Evolutionary conservation across 2,888 invertebrate genomes (phyloP).

Genomic region (Achlya flavicornis): DNA sequence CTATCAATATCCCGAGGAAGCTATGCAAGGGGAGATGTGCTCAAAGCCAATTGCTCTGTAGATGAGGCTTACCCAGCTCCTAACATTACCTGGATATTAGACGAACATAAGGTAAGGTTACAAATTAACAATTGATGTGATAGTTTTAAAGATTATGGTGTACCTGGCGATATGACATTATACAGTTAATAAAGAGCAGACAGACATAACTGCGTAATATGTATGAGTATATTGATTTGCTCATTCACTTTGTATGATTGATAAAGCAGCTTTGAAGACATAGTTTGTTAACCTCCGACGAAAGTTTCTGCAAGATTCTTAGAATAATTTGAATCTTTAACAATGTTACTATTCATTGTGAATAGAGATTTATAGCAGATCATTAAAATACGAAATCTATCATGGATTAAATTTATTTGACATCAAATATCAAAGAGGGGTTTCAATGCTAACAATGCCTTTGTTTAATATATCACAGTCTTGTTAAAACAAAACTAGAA

Average conservation of each 20-base stretch:
- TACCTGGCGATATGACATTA: too few relatives aligned
- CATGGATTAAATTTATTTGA: neutral
- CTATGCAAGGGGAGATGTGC: slow-evolving; percentile 82
- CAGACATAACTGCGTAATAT: too few relatives aligned
- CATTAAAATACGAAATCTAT: slow-evolving; percentile 1
- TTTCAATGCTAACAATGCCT: neutral
- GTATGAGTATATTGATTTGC: too few relatives aligned
- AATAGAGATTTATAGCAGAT: neutral
- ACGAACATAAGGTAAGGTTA: slow-evolving; percentile 69
- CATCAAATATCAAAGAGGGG: neutral
- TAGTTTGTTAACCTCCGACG: neutral
- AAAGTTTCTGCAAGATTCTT: neutral
- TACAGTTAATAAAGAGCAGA: too few relatives aligned
- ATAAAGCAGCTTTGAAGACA: neutral
- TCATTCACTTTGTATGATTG: neutral
- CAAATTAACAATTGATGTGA: slow-evolving; percentile 32
- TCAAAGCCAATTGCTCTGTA: slow-evolving; percentile 84
- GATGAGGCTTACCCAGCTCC: slow-evolving; percentile 85
- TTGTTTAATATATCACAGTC: slow-evolving; percentile 2
- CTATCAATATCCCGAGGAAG: slow-evolving; percentile 80
- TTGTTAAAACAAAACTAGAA: slow-evolving; percentile 3
- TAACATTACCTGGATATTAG: slow-evolving; percentile 85
- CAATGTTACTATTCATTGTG: neutral
- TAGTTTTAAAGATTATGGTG: too few relatives aligned
- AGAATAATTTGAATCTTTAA: neutral